Conservation (phyloP, 2,797 vertebrate species). For the Lophotriccus pileatus region DNA sequence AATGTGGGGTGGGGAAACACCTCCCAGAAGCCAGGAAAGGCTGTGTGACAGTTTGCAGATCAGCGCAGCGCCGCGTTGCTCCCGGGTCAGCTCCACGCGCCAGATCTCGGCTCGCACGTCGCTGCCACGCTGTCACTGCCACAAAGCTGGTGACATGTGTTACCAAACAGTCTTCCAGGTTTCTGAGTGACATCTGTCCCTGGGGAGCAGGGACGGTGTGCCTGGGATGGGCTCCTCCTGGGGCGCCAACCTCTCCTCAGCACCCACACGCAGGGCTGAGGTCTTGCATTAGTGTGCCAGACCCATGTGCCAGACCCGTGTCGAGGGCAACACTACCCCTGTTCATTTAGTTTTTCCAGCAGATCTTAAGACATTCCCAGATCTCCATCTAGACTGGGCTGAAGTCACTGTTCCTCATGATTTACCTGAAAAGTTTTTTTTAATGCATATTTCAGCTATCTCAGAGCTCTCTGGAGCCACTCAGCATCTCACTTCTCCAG, state of each 20-base stretch:
- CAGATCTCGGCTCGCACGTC: neutral
- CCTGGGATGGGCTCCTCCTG: neutral
- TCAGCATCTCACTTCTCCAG: neutral
- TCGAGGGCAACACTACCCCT: rapidly evolving
- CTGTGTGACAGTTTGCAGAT: neutral
- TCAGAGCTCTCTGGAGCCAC: neutral
- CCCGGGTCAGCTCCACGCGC: rapidly evolving
- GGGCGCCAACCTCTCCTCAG: neutral
- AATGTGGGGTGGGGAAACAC: neutral
- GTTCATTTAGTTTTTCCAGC: neutral
- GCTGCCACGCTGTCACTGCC: neutral
- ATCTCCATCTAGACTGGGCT: neutral
- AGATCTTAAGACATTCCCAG: neutral
- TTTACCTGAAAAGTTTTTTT: neutral
- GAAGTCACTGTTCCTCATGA: neutral
- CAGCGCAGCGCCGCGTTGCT: neutral
- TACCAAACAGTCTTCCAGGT: neutral
- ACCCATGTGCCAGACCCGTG: neutral
- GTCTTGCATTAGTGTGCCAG: neutral
- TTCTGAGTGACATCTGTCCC: neutral
- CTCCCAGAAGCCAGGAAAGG: neutral
- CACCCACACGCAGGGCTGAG: neutral
- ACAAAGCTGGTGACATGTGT: neutral
- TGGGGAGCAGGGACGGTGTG: rapidly evolving
- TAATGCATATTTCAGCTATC: neutral